Conservation (phyloP, 2,888 invertebrate species). For the Muscina levida region DNA sequence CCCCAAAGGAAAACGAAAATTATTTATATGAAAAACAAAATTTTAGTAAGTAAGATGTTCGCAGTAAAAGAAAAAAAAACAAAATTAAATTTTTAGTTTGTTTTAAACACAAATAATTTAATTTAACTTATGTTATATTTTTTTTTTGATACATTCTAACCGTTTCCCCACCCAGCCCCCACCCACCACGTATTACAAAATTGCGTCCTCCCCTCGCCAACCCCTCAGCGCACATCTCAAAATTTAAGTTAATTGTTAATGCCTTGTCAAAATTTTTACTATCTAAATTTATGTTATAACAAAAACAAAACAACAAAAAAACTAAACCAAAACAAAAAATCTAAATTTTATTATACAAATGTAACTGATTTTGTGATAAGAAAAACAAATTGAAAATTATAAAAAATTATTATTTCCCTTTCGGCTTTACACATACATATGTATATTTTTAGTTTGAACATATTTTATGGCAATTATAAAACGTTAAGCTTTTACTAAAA, state of each 20-base stretch:
- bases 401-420: slow-evolving; percentile 59
- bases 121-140: slow-evolving; percentile 48
- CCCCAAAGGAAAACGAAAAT: slow-evolving; percentile 62
- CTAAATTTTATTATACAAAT: slow-evolving; percentile 77
- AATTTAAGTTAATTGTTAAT: slow-evolving; percentile 77
- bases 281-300: slow-evolving; percentile 61
- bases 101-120: slow-evolving; percentile 35
- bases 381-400: slow-evolving; percentile 46
- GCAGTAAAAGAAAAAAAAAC: slow-evolving; percentile 30
- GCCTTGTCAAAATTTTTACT: slow-evolving; percentile 77
- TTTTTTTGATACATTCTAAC: slow-evolving; percentile 37
- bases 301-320: slow-evolving; percentile 20
- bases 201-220: not conserved
- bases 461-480: slow-evolving; percentile 16
- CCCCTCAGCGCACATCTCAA: no score
- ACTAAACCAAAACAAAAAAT: no score
- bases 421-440: slow-evolving; percentile 49
- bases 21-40: slow-evolving; percentile 20
- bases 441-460: slow-evolving; percentile 48
- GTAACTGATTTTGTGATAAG: slow-evolving; percentile 81
- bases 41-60: slow-evolving; percentile 59
- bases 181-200: no score
- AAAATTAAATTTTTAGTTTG: slow-evolving; percentile 22
- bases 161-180: slow-evolving; percentile 29
- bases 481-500: slow-evolving; percentile 59